Evolutionary conservation across 2,797 vertebrate genomes (phyloP), one percentile per base, ranked within the genome.

Genomic region (Poeciliopsis turneri): DNA sequence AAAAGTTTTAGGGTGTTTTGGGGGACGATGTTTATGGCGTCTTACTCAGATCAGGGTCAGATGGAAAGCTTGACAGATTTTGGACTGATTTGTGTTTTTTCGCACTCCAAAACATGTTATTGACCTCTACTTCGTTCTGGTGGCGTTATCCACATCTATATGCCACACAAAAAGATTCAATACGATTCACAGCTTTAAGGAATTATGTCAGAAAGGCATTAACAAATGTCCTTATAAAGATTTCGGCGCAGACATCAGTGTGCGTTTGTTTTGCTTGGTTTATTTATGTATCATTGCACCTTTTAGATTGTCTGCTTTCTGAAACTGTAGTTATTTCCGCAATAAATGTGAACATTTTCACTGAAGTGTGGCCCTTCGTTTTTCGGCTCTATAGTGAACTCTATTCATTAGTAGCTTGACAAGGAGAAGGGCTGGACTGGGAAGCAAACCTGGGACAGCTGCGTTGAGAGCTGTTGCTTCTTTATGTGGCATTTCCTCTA

Each of bases 261-360:
- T 79, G 18, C 1, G 3, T 78, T 16, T 83, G 71, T 80, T 66
- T 69, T 43, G 78, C 3, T 79, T 39, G 28, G 13, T 80, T 77
- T 82, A 25, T 79, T 78, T 82, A 25, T 68, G 64, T 16, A 68
- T 68, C 64, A 41, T 25, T 68, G 64, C 64, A 41, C 64, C 64
- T 68, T 41, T 23, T 68, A 51, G 39, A 69, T 70, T 1, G 47
- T 80, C 73, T 72, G 53, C 55, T 79, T 79, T 82, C 76, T 88
- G 82, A 79, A 64, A 16, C 72, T 80, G 74, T 84, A 61, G 55
- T 77, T 47, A 61, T 78, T 83, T 86, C 47, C 59, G 82, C 45
- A 90, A 82, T 86, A 92, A 92, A 89, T 59, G 76, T 83, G 73
- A 70, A 75, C 47, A 72, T 70, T 84, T 86, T 80, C 55, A 75